Evolutionary conservation across 2,888 invertebrate genomes (phyloP), one percentile per base, ranked within the genome.

Genomic region (Argyra leucocephala): DNA sequence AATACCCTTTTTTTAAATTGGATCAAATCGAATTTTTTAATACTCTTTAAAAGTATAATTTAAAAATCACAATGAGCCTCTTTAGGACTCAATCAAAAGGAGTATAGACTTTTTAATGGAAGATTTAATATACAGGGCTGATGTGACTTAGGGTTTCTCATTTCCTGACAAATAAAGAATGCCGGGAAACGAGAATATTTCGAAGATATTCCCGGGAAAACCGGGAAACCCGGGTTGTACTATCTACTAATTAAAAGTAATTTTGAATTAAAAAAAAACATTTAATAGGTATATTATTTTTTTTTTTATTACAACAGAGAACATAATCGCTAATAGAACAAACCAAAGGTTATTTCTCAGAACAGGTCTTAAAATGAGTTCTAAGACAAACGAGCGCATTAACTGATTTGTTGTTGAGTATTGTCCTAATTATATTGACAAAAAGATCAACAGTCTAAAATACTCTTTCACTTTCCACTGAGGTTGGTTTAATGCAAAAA

Each of bases 331-430:
- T 22, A 59, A 59, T 59, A 59, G 58, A 59, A 59, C 23, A 62
- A 36, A 62, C 37, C n/a, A 37, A 62, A 62, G 48, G 18, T 23
- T 62, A 62, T 48, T 62, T 48, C 37, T 62, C 23, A 48, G 48
- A 1, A 62, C 18, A 48, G 37, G 37, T 62, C n/a, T 62, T 62
- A 48, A 62, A 62, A 62, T 62, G 48, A 48, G 48, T 62, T 62
- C 62, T 62, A 18, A 62, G 26, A 62, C 62, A 62, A 62, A 48
- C 36, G 37, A 62, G 48, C 6, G 62, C 62, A 62, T 62, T 62
- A 62, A 59, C 3, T 23, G 59, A 59, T 15, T 59, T 59, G 5
- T 59, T 23, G 59, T 23, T 59, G 59, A 59, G 62, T 62, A 37
- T n/a, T 48, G 62, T 62, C 62, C 62, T 48, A 62, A 62, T 1